These are phyloP conservation scores for Saturnia pavonia DNA, from an alignment of 2,888 invertebrate species.

Conservation along the genomic window DNA sequence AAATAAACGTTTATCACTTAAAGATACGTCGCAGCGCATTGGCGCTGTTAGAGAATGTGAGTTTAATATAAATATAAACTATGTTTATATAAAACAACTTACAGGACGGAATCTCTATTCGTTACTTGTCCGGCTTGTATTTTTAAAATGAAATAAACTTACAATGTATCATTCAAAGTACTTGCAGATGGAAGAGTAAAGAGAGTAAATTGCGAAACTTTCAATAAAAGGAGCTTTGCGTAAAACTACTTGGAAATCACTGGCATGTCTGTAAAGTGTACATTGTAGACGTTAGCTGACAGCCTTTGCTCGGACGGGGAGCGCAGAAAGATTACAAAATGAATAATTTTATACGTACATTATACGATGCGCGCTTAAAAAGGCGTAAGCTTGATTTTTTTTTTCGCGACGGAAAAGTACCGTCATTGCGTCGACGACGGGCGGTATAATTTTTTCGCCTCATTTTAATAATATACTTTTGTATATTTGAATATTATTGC, in stretches of 20 bases:
- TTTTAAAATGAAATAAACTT: no score
- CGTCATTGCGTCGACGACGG: conserved; percentile 16
- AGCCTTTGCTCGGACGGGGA: conserved; percentile 1
- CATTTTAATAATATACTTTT: not conserved
- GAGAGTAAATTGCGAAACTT: no score
- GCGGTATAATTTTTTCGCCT: conserved; percentile 14
- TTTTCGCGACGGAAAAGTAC: conserved; percentile 24
- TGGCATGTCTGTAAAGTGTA: not conserved
- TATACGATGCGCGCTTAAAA: conserved; percentile 31
- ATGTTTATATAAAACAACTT: no score
- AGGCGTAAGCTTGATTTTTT: conserved; percentile 18
- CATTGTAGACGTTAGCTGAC: conserved; percentile 4
- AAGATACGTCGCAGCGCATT: no score
- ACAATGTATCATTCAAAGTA: no score
- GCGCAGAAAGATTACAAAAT: conserved; percentile 26
- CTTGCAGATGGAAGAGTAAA: no score
- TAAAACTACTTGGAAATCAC: not conserved
- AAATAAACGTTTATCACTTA: no score
- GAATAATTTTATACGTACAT: conserved; percentile 37
- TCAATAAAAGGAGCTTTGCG: not conserved
- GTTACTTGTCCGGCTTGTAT: no score
- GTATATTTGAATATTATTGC: not conserved
- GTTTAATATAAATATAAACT: no score
- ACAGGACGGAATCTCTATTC: no score
- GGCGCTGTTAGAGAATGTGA: no score